Evolutionary conservation across 1,140 invertebrate genomes (phyloP).

Genomic region (Bombus pyrosoma): DNA sequence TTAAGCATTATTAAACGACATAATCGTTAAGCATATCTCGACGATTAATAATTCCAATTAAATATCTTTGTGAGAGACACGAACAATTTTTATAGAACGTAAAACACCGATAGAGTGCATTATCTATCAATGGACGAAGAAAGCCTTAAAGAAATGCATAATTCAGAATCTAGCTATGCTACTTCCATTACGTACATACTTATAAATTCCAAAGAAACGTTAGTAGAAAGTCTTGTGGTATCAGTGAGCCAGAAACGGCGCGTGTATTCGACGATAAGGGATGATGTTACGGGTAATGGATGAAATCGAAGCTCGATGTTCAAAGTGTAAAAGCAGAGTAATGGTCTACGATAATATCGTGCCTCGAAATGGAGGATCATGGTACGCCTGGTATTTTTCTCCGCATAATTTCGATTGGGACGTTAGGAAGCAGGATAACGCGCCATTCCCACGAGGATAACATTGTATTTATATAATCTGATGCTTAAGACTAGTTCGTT

Average conservation of each 20-base stretch:
- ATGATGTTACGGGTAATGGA: slow-evolving; percentile 29
- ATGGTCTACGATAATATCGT: slow-evolving; percentile 13
- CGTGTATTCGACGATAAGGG: slow-evolving; percentile 16
- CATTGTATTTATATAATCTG: background rate
- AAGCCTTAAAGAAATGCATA: too few relatives aligned
- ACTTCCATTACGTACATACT: too few relatives aligned
- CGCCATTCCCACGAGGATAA: background rate
- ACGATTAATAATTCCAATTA: too few relatives aligned
- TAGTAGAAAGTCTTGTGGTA: background rate
- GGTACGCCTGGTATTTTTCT: background rate
- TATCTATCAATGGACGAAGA: too few relatives aligned
- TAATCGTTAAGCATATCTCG: too few relatives aligned
- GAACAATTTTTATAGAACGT: too few relatives aligned
- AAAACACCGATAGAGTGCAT: too few relatives aligned
- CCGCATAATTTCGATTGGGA: slow-evolving; percentile 5
- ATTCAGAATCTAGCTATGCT: too few relatives aligned
- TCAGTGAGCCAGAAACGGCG: background rate
- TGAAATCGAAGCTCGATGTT: background rate
- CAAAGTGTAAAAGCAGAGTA: slow-evolving; percentile 1
- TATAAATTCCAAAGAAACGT: background rate
- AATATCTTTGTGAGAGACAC: too few relatives aligned
- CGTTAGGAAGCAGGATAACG: background rate
- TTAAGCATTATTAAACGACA: too few relatives aligned
- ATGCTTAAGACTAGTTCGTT: background rate
- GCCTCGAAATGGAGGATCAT: slow-evolving; percentile 5